These are phyloP conservation scores for Malacoctenus gilli DNA, from an alignment of 2,797 vertebrate genomes.

Conservation along the genomic window DNA sequence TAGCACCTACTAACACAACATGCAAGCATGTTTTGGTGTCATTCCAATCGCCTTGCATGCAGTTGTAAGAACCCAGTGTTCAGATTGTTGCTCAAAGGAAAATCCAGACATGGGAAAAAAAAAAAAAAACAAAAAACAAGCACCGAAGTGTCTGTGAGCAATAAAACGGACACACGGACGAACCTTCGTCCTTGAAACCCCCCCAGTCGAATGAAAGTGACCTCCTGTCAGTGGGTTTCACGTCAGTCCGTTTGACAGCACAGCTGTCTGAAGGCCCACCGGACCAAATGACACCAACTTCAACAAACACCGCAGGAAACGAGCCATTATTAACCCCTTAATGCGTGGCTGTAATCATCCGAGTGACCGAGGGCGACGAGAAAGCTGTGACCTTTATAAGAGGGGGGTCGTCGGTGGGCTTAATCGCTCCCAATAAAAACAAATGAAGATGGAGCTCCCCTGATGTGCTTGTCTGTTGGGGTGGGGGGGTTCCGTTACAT, in stretches of 20 bases:
- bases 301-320: not conserved
- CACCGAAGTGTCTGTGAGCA: not conserved
- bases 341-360: too few relatives aligned
- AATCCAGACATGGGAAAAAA: too few relatives aligned
- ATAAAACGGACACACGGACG: not conserved
- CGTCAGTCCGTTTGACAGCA: too few relatives aligned
- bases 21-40: too few relatives aligned
- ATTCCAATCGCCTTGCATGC: too few relatives aligned
- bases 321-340: not conserved
- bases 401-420: not conserved
- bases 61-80: not conserved
- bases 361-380: not conserved
- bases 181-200: not conserved
- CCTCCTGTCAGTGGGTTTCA: too few relatives aligned
- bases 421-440: slow-evolving; percentile 2
- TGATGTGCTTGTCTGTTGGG: slow-evolving; percentile 34
- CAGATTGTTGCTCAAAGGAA: too few relatives aligned
- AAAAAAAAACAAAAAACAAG: not conserved
- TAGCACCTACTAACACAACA: too few relatives aligned
- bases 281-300: too few relatives aligned
- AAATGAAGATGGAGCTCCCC: slow-evolving; percentile 22
- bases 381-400: not conserved
- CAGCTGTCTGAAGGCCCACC: too few relatives aligned
- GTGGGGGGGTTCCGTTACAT: slow-evolving; percentile 59
- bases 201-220: too few relatives aligned